Evolutionary conservation across 2,888 invertebrate genomes (phyloP).

Genomic region (Sclerodermus sp.): DNA sequence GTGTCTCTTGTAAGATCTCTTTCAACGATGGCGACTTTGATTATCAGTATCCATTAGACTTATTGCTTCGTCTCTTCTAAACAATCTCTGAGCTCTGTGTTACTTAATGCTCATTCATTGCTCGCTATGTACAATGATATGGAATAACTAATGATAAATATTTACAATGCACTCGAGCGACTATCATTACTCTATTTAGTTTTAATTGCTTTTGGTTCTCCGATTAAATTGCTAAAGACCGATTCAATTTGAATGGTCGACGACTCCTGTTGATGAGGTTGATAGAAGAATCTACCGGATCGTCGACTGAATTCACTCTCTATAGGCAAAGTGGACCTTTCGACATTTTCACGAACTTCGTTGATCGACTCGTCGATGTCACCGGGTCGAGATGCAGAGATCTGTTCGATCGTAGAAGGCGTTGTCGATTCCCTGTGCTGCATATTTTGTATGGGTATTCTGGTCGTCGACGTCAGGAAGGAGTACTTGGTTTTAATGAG

Average conservation of each 20-base stretch:
- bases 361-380: conserved; percentile 32
- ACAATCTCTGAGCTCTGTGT: too few species aligned
- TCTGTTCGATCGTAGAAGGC: background rate
- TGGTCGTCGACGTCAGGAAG: conserved; percentile 45
- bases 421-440: conserved; percentile 9
- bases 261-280: conserved; percentile 48
- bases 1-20: too few species aligned
- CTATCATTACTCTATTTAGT: background rate
- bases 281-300: conserved; percentile 30
- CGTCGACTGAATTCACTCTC: conserved; percentile 45
- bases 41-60: too few species aligned
- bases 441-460: conserved; percentile 39
- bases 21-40: too few species aligned
- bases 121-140: too few species aligned
- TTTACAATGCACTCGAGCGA: too few species aligned
- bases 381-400: background rate
- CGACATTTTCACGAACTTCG: conserved; percentile 40
- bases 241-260: conserved; percentile 56
- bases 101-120: too few species aligned
- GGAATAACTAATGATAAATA: too few species aligned
- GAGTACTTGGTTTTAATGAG: conserved; percentile 54
- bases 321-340: conserved; percentile 53
- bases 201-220: background rate
- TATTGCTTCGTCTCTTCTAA: too few species aligned
- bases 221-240: conserved; percentile 51